phyloP scores from a whole-genome alignment of 2,888 invertebrate species.

The Eupithecia centaureata region DNA sequence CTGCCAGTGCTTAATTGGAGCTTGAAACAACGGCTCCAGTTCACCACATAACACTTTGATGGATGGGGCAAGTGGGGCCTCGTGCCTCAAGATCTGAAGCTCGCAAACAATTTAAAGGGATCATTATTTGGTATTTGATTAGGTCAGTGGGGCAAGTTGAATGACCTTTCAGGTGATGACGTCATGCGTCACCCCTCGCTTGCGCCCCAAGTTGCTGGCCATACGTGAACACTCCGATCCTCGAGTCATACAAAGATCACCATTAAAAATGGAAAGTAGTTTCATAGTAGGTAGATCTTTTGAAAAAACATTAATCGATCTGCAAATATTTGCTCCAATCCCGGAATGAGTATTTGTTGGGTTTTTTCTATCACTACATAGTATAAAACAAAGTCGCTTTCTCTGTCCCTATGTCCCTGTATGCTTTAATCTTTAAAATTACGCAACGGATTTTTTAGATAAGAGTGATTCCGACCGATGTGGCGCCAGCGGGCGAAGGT shows the following conservation, averaged over 20 bases:
- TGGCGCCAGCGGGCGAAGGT: no score
- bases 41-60: constrained; percentile 25
- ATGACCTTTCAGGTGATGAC: constrained; percentile 44
- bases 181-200: constrained; percentile 44
- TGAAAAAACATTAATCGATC: no score
- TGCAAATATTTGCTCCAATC: no score
- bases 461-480: no score
- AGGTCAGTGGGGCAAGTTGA: constrained; percentile 48
- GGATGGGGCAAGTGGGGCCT: constrained; percentile 19
- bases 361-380: no score
- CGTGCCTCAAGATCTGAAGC: constrained; percentile 21
- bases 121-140: constrained; percentile 34
- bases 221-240: not conserved
- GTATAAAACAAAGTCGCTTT: no score
- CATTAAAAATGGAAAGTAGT: not conserved
- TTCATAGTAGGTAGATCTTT: constrained; percentile 1
- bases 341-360: no score
- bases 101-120: constrained; percentile 27
- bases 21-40: constrained; percentile 8
- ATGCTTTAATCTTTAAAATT: no score
- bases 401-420: no score
- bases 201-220: constrained; percentile 20
- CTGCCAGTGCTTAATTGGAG: not conserved
- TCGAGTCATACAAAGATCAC: not conserved
- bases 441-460: no score